A percentile compares a stretch with the other conserved stretches of the same genome.
These are phyloP conservation scores for Chrysocyon brachyurus DNA, from an alignment of 2,797 vertebrate species.

Conservation along the genomic window DNA sequence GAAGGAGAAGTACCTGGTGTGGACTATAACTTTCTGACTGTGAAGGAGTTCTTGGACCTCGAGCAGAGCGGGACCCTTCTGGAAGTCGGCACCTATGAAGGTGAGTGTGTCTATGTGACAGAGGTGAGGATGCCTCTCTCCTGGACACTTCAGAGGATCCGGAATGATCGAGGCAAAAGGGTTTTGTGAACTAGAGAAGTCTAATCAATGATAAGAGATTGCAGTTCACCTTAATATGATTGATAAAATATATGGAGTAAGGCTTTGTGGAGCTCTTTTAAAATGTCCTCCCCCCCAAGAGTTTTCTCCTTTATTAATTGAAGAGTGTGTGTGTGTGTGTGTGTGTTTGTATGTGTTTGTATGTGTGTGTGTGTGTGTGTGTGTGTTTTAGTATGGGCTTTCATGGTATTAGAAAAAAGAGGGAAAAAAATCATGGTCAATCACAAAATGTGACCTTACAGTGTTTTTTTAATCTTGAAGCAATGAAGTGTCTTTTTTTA, in stretches of 20 bases:
- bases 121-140: fast-evolving
- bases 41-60: constrained; percentile 96
- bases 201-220: not conserved
- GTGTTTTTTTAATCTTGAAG: constrained; percentile 2
- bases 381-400: not conserved
- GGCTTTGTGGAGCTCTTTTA: not conserved
- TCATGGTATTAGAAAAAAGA: not conserved
- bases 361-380: not conserved
- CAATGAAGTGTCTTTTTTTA: not conserved
- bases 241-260: not conserved
- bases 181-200: not conserved
- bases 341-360: not conserved
- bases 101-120: constrained; percentile 84
- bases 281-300: not conserved
- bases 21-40: constrained; percentile 98
- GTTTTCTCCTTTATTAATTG: constrained; percentile 9
- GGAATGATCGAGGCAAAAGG: not conserved
- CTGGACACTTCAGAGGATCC: no score
- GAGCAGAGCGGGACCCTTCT: constrained; percentile 97
- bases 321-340: not conserved
- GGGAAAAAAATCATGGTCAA: not conserved
- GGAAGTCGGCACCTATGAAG: constrained; percentile 99
- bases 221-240: not conserved
- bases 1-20: constrained; percentile 98
- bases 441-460: not conserved